Percentiles rank a stretch among this genome's conserved stretches.
Evolutionary conservation across 2,888 invertebrate genomes (phyloP).

Genomic region (Chrysolina haemoptera): DNA sequence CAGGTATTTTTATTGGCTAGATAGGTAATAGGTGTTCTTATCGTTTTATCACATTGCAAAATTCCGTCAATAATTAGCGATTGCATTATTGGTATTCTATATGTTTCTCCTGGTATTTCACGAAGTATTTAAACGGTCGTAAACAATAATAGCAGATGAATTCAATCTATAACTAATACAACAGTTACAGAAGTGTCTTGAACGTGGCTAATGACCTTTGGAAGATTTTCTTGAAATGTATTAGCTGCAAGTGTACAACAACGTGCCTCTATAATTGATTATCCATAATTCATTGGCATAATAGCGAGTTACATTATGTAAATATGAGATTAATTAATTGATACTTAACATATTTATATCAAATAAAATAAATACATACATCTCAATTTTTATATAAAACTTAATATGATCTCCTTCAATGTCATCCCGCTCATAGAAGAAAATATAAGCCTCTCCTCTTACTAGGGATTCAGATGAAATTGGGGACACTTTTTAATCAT

Average conservation of each 20-base stretch:
- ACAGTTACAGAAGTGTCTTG: neutral
- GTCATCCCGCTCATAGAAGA: no score
- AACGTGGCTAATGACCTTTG: constrained; percentile 9
- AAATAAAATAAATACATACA: no score
- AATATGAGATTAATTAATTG: constrained; percentile 32
- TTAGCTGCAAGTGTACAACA: constrained; percentile 16
- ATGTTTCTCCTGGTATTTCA: neutral
- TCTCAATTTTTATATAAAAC: no score
- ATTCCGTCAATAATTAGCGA: neutral
- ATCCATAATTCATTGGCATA: constrained; percentile 28
- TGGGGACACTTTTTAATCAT: no score
- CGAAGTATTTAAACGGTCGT: neutral
- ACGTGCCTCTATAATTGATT: constrained; percentile 30
- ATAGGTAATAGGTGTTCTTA: neutral
- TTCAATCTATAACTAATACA: neutral
- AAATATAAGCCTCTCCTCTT: no score
- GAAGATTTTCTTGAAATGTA: neutral
- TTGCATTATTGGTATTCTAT: neutral
- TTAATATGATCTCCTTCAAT: no score
- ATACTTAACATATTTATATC: constrained; percentile 9
- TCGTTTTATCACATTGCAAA: neutral
- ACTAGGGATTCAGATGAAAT: no score
- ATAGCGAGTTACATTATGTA: constrained; percentile 33
- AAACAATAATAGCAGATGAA: constrained; percentile 4
- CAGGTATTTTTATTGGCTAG: neutral